These are phyloP conservation scores for Neuroterus valhalla DNA, from an alignment of 1,140 invertebrate genomes.

Conservation along the genomic window DNA sequence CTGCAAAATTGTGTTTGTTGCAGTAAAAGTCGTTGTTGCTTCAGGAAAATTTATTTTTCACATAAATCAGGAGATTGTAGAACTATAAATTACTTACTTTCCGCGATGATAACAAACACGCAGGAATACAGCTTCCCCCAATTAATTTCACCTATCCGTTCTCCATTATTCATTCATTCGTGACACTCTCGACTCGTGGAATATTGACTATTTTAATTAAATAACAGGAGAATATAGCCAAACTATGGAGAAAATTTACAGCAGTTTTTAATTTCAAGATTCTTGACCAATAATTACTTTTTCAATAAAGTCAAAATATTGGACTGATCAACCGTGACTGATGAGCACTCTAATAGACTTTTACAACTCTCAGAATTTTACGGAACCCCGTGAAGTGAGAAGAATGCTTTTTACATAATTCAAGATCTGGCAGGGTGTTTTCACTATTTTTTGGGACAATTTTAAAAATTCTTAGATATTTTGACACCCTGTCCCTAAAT, in stretches of 20 bases:
- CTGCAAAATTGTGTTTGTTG: not conserved
- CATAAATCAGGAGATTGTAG: slow-evolving; percentile 1
- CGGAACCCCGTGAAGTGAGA: slow-evolving; percentile 48
- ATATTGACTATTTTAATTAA: slow-evolving; percentile 31
- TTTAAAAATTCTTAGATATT: no score
- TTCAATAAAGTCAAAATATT: no score
- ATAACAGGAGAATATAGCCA: not conserved
- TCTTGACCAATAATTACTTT: no score
- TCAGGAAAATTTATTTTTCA: not conserved
- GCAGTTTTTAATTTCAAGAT: no score
- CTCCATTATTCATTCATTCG: slow-evolving; percentile 25
- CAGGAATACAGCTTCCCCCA: slow-evolving; percentile 14
- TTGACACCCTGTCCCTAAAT: no score
- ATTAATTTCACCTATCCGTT: slow-evolving; percentile 29
- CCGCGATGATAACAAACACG: slow-evolving; percentile 8
- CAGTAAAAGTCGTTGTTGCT: not conserved
- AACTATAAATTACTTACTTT: slow-evolving; percentile 28
- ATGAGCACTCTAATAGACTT: slow-evolving; percentile 59
- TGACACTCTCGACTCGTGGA: slow-evolving; percentile 16
- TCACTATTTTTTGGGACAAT: no score
- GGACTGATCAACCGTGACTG: no score
- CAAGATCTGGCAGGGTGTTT: no score
- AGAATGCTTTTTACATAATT: not conserved
- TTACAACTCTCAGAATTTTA: slow-evolving; percentile 57
- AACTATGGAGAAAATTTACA: not conserved